These are phyloP conservation scores for Nycticebus coucang DNA, from an alignment of 2,113 vertebrate species.

Conservation along the genomic window DNA sequence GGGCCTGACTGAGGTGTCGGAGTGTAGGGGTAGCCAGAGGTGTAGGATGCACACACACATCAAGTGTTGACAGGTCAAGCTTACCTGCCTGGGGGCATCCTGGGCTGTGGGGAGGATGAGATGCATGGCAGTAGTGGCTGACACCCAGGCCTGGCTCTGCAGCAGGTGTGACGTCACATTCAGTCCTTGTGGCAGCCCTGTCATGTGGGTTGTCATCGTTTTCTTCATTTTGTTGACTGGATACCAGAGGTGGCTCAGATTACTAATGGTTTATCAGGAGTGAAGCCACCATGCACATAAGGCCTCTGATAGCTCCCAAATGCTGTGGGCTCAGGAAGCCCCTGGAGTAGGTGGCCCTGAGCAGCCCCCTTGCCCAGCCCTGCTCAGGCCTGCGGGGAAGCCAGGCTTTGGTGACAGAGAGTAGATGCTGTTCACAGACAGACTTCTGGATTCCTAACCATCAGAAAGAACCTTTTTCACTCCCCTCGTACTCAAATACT, in stretches of 20 bases:
- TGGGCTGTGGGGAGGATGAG: neutral
- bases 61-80: neutral
- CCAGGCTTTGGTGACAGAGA: neutral
- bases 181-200: neutral
- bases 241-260: neutral
- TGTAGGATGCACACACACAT: too few species aligned
- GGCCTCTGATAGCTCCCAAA: neutral
- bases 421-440: neutral
- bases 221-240: neutral
- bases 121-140: neutral
- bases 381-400: neutral
- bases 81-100: rapidly evolving
- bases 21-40: too few species aligned
- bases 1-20: neutral
- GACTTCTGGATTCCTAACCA: neutral
- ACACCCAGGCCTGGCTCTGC: rapidly evolving
- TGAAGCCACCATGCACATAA: neutral
- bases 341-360: neutral
- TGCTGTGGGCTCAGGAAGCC: neutral
- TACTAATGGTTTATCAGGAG: neutral
- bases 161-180: neutral
- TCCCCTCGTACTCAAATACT: neutral
- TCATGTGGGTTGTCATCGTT: neutral
- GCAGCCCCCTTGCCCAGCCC: too few species aligned
- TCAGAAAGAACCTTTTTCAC: neutral